Percentiles rank a stretch among this genome's conserved stretches.
Evolutionary conservation across 2,888 invertebrate species (phyloP).

Genomic region (Pasiphila rectangulata): DNA sequence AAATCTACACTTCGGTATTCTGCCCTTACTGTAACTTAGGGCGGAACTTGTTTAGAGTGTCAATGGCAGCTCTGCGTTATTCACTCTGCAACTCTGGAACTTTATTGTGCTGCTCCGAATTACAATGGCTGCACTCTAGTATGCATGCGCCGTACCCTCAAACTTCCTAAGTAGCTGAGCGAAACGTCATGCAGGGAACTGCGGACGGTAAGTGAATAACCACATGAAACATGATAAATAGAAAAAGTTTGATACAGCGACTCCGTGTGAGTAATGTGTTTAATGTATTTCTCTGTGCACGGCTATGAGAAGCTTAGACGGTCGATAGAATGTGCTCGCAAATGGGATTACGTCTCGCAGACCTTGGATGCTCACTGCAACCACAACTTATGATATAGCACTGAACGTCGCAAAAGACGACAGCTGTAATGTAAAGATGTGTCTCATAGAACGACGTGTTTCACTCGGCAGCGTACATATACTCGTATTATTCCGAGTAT

Average conservation of each 20-base stretch:
- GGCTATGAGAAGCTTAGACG: background rate
- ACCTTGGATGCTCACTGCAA: background rate
- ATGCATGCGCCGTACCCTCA: constrained; percentile 34
- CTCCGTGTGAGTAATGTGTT: constrained; percentile 19
- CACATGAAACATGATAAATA: constrained; percentile 32
- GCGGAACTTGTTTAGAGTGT: constrained; percentile 55
- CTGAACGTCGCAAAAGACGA: too few species aligned
- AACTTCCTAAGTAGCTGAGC: constrained; percentile 35
- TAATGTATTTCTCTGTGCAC: constrained; percentile 6
- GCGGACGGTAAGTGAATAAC: constrained; percentile 36
- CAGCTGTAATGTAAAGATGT: too few species aligned
- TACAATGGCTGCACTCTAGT: constrained; percentile 44
- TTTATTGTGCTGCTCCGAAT: constrained; percentile 46
- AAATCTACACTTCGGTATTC: constrained; percentile 9
- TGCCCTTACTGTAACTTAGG: constrained; percentile 38
- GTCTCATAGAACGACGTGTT: too few species aligned
- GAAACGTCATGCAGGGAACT: constrained; percentile 30
- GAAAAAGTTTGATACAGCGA: constrained; percentile 28
- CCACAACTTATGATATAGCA: too few species aligned
- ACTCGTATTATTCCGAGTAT: too few species aligned
- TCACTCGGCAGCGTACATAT: too few species aligned
- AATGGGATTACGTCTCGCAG: background rate
- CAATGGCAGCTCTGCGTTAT: constrained; percentile 53
- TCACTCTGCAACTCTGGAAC: constrained; percentile 44
- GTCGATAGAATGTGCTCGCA: background rate